Percentiles rank a stretch among this genome's conserved stretches.
These are phyloP conservation scores for Anneissia japonica DNA, from an alignment of 35 echinoderm and acorn worm species.

Conservation along the genomic window DNA sequence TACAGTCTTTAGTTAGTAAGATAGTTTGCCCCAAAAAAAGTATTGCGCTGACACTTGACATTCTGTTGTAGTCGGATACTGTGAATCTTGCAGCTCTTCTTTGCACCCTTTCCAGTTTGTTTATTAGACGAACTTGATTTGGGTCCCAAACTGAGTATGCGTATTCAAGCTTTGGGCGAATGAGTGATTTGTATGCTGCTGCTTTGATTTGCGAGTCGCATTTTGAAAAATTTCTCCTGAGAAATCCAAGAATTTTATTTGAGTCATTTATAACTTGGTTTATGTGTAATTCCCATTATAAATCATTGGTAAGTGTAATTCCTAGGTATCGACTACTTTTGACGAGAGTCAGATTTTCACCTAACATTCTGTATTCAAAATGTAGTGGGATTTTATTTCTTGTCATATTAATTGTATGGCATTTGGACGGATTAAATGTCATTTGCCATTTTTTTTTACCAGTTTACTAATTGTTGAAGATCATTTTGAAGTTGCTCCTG, in stretches of 20 bases:
- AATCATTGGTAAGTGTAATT: conserved; percentile 11
- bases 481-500: conserved; percentile 15
- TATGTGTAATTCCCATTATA: conserved; percentile 35
- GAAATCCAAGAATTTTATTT: conserved; percentile 5
- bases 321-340: conserved; percentile 22
- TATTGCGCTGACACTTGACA: conserved; percentile 30
- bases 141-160: conserved; percentile 15
- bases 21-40: no score
- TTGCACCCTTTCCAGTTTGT: conserved; percentile 25
- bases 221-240: background rate
- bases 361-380: background rate
- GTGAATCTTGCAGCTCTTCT: conserved; percentile 11
- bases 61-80: conserved; percentile 6
- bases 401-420: conserved; percentile 17
- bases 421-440: conserved; percentile 27
- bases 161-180: conserved; percentile 15
- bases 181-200: conserved; percentile 3
- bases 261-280: conserved; percentile 1
- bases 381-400: background rate
- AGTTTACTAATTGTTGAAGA: background rate
- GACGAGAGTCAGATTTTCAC: background rate
- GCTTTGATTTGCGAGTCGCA: background rate
- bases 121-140: background rate
- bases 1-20: no score
- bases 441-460: conserved; percentile 28